Evolutionary conservation across 2,888 invertebrate species (phyloP).

Genomic region (Cepaea hortensis): DNA sequence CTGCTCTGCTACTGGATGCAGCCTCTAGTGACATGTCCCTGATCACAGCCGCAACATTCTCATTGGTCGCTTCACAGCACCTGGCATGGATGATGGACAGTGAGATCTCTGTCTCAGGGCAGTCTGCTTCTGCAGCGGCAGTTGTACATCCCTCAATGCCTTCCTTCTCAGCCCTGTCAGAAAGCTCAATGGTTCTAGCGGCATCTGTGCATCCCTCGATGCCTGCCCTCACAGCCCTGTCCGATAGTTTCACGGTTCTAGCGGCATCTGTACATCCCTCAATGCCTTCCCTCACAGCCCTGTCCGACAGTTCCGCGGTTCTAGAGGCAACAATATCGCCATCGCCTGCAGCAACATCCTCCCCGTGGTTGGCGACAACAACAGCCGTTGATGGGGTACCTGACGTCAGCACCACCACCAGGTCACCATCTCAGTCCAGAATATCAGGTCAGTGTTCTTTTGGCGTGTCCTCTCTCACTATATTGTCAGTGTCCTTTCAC

Average conservation of each 20-base stretch:
- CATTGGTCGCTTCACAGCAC: too few species aligned
- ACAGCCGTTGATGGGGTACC: neutral
- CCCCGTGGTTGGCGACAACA: neutral
- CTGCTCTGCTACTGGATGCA: too few species aligned
- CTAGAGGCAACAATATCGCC: neutral
- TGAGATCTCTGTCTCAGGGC: too few species aligned
- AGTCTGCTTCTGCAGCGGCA: too few species aligned
- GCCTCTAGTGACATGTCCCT: too few species aligned
- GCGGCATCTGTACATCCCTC: neutral
- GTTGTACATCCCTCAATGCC: too few species aligned
- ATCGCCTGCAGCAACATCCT: neutral
- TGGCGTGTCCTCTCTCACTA: neutral
- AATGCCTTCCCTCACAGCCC: neutral
- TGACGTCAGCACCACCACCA: neutral
- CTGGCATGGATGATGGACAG: too few species aligned
- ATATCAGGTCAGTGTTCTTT: neutral
- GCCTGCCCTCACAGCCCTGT: neutral
- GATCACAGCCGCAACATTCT: too few species aligned
- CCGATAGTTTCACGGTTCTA: neutral
- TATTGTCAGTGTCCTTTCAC: neutral
- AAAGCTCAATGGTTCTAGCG: too few species aligned
- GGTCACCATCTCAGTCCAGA: neutral
- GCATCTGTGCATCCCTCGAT: too few species aligned
- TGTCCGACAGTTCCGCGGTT: neutral
- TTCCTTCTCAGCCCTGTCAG: too few species aligned